Conservation (phyloP, 2,113 vertebrate genomes). For the Dasyornis broadbenti region DNA sequence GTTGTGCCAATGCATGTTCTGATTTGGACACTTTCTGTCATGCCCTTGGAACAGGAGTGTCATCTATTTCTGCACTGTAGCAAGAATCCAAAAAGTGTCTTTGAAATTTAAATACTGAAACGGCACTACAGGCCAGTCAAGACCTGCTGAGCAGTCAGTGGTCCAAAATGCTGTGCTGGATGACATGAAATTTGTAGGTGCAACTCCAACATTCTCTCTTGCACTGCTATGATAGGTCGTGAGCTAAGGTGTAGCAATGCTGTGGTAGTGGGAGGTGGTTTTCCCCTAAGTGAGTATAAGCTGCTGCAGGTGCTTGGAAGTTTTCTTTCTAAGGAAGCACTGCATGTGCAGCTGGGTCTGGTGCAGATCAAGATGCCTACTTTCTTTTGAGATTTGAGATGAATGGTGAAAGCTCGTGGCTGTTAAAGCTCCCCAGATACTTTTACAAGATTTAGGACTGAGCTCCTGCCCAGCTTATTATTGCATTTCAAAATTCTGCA, state of each 20-base stretch:
- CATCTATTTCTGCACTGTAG: neutral
- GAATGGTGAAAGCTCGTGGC: neutral
- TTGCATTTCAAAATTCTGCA: neutral
- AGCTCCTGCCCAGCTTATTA: neutral
- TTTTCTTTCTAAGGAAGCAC: neutral
- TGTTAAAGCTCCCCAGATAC: neutral
- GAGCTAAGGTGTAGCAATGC: neutral
- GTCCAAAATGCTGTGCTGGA: neutral
- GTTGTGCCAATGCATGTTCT: neutral
- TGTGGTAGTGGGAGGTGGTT: neutral
- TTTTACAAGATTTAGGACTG: neutral
- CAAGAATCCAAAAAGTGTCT: neutral
- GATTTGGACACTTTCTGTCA: neutral
- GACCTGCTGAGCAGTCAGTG: neutral
- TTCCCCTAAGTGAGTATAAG: neutral
- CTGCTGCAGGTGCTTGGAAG: neutral
- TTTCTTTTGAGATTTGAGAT: neutral
- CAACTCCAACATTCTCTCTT: neutral
- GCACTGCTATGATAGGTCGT: neutral
- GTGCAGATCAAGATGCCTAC: neutral
- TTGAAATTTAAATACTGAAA: neutral
- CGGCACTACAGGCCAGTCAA: neutral
- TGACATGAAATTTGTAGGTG: neutral
- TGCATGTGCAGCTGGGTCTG: neutral
- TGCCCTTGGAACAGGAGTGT: neutral